phyloP scores from a whole-genome alignment of 2,797 vertebrate genomes.

The Aythya fuligula region DNA sequence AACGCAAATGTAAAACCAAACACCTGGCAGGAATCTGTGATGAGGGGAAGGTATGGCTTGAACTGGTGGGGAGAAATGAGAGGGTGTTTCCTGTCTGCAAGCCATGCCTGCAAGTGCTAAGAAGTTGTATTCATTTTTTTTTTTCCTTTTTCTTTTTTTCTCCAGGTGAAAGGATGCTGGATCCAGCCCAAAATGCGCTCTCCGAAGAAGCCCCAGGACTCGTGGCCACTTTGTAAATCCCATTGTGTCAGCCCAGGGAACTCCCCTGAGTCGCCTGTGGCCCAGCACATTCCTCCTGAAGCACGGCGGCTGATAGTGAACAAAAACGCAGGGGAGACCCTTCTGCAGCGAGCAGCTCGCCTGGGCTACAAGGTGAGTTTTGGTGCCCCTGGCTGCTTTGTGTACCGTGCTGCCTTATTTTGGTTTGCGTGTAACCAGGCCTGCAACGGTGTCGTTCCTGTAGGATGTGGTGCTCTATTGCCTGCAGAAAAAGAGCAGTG shows the following conservation, averaged over 20 bases:
- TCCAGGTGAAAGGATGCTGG: constrained; percentile 84
- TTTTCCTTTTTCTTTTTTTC: not conserved
- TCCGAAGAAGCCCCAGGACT: constrained; percentile 79
- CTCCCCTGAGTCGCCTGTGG: constrained; percentile 63
- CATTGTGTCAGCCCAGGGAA: constrained; percentile 74
- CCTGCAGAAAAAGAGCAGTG: constrained; percentile 93
- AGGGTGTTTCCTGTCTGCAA: not conserved
- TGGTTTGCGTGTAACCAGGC: not conserved
- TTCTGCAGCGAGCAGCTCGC: constrained; percentile 93
- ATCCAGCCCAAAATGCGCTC: constrained; percentile 79
- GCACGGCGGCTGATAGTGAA: constrained; percentile 96
- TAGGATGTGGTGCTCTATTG: constrained; percentile 98
- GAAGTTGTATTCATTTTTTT: not conserved
- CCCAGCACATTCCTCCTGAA: constrained; percentile 88
- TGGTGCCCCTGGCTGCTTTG: rapidly evolving
- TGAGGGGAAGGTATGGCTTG: constrained; percentile 72
- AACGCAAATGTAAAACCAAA: constrained; percentile 99
- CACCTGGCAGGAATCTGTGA: constrained; percentile 85
- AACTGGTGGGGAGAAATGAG: not conserved
- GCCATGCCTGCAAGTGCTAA: rapidly evolving
- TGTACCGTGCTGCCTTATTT: rapidly evolving
- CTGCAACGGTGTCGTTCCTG: not conserved
- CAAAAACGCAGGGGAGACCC: constrained; percentile 96
- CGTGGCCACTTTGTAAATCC: constrained; percentile 78
- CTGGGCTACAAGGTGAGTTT: constrained; percentile 92